Percentiles rank a stretch among this genome's conserved stretches.
Evolutionary conservation across 2,888 invertebrate species (phyloP).

Genomic region (Bugulina stolonifera): DNA sequence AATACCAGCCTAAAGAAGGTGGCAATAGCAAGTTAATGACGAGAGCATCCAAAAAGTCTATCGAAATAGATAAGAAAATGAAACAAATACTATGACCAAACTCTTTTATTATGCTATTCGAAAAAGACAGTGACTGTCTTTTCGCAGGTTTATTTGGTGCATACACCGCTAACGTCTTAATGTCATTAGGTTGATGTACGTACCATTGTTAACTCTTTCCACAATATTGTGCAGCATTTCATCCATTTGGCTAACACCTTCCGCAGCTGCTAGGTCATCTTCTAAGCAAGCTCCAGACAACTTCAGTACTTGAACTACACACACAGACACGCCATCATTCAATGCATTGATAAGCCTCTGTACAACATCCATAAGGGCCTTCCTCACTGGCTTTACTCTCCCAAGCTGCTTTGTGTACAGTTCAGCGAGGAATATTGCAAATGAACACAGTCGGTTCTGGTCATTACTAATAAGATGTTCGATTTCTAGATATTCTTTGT

Average conservation of each 20-base stretch:
- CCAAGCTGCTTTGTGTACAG: not conserved
- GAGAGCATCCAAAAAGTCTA: too few relatives aligned
- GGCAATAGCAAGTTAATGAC: too few relatives aligned
- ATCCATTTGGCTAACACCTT: not conserved
- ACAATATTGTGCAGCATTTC: not conserved
- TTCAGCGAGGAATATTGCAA: constrained; percentile 18
- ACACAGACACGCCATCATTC: not conserved
- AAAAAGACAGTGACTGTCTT: too few relatives aligned
- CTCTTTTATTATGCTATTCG: too few relatives aligned
- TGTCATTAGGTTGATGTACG: too few relatives aligned
- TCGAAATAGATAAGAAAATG: too few relatives aligned
- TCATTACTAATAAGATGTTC: not conserved
- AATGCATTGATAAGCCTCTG: not conserved
- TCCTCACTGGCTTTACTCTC: not conserved
- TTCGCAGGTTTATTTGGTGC: too few relatives aligned
- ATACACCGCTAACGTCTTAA: too few relatives aligned
- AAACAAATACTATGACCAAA: too few relatives aligned
- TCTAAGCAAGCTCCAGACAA: constrained; percentile 5
- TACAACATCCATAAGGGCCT: not conserved
- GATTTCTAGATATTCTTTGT: not conserved
- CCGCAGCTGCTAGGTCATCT: not conserved
- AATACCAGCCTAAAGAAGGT: too few relatives aligned
- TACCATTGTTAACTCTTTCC: not conserved
- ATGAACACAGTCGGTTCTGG: not conserved
- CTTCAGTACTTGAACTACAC: constrained; percentile 13